Percentiles rank a stretch among this genome's conserved stretches.
phyloP scores from a whole-genome alignment of 2,113 vertebrate species.

The Datnioides undecimradiatus region DNA sequence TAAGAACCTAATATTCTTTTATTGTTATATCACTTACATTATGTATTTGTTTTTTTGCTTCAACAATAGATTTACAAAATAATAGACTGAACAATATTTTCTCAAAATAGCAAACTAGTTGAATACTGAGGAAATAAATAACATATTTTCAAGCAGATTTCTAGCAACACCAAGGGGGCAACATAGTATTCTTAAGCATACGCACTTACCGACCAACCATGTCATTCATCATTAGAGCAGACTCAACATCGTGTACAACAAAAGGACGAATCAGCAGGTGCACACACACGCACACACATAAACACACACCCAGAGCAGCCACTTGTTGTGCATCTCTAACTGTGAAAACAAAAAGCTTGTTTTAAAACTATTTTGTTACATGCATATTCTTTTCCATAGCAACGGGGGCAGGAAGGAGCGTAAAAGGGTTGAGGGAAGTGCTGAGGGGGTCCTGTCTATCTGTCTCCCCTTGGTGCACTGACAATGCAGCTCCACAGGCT shows the following conservation, averaged over 20 bases:
- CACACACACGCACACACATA: constrained; percentile 51
- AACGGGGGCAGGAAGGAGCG: constrained; percentile 38
- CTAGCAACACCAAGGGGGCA: constrained; percentile 60
- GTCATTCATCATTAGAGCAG: constrained; percentile 35
- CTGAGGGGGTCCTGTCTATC: background rate
- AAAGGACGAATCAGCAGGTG: constrained; percentile 41
- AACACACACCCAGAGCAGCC: constrained; percentile 57
- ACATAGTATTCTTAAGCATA: constrained; percentile 45
- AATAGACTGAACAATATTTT: constrained; percentile 55
- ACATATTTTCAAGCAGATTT: constrained; percentile 63
- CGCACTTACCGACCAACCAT: constrained; percentile 25
- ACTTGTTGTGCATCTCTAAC: constrained; percentile 62
- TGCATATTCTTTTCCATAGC: constrained; percentile 76
- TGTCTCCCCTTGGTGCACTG: constrained; percentile 31
- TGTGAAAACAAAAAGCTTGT: constrained; percentile 26
- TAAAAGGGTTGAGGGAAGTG: background rate
- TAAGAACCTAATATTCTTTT: constrained; percentile 73
- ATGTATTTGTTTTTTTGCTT: constrained; percentile 49
- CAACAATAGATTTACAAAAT: constrained; percentile 75
- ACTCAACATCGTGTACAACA: constrained; percentile 37
- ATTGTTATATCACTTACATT: constrained; percentile 69
- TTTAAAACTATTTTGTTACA: constrained; percentile 70
- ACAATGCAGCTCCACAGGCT: constrained; percentile 41
- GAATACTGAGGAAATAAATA: constrained; percentile 67
- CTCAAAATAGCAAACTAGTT: constrained; percentile 47